Conservation (phyloP, 2,797 vertebrate species). For the Phoxinus dragarum region DNA sequence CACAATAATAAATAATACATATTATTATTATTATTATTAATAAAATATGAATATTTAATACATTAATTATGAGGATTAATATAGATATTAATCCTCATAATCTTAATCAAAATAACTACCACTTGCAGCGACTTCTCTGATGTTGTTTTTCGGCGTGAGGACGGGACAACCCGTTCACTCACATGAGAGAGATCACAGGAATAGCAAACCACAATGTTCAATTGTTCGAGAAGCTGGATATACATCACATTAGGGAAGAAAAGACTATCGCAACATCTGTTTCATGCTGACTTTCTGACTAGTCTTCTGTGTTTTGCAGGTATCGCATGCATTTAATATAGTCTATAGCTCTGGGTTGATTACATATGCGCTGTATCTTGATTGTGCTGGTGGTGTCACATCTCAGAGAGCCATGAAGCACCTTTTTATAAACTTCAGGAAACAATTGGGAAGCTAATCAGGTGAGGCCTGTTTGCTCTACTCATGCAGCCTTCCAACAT, state of each 20-base stretch:
- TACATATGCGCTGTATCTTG: constrained; percentile 78
- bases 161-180: neutral
- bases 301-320: constrained; percentile 63
- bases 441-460: constrained; percentile 35
- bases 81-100: too few species aligned
- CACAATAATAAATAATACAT: too few species aligned
- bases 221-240: neutral
- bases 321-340: constrained; percentile 71
- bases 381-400: constrained; percentile 72
- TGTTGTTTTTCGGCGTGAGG: neutral
- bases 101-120: too few species aligned
- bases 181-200: neutral
- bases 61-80: too few species aligned
- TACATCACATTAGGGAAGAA: neutral
- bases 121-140: neutral
- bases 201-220: neutral
- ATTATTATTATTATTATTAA: too few species aligned
- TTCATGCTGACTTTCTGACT: neutral
- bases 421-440: constrained; percentile 73
- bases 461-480: constrained; percentile 57
- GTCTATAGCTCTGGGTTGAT: constrained; percentile 78
- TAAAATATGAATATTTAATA: too few species aligned
- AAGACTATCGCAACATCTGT: neutral
- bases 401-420: constrained; percentile 73
- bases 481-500: neutral